phyloP scores from a whole-genome alignment of 2,888 invertebrate genomes.

The Dryadula phaetusa region DNA sequence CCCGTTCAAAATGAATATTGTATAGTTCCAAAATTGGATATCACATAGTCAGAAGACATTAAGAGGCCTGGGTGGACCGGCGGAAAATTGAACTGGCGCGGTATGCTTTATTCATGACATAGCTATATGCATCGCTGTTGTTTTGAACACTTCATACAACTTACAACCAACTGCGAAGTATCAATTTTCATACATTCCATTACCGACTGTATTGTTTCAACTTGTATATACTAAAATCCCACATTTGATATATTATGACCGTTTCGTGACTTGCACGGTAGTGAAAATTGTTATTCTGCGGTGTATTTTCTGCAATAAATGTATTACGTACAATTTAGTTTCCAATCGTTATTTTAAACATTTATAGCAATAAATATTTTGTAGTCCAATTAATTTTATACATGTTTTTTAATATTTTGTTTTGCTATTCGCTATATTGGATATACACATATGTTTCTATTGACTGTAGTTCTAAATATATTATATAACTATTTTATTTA shows the following conservation, averaged over 20 bases:
- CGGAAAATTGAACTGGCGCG: constrained; percentile 70
- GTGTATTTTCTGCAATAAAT: constrained; percentile 34
- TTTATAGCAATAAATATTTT: constrained; percentile 24
- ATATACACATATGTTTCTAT: not conserved
- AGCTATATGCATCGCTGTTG: constrained; percentile 62
- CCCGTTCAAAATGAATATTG: constrained; percentile 44
- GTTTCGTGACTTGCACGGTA: constrained; percentile 4
- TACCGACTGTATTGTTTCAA: constrained; percentile 28
- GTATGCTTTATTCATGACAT: constrained; percentile 74
- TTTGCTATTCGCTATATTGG: too few species aligned
- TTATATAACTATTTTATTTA: not conserved
- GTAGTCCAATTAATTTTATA: constrained; percentile 10
- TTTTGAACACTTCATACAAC: constrained; percentile 54
- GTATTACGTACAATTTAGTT: constrained; percentile 34
- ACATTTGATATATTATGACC: constrained; percentile 18
- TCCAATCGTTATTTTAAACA: constrained; percentile 28
- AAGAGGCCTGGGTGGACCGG: constrained; percentile 61
- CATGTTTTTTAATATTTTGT: constrained; percentile 9
- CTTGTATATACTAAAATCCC: constrained; percentile 30
- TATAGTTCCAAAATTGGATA: constrained; percentile 50
- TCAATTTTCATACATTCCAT: constrained; percentile 33
- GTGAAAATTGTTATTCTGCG: constrained; percentile 34
- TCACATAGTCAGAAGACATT: constrained; percentile 57
- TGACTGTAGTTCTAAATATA: not conserved
- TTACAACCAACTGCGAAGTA: constrained; percentile 47